Conservation (phyloP, 1,140 invertebrate species). For the Cyrtorhinus lividipennis region DNA sequence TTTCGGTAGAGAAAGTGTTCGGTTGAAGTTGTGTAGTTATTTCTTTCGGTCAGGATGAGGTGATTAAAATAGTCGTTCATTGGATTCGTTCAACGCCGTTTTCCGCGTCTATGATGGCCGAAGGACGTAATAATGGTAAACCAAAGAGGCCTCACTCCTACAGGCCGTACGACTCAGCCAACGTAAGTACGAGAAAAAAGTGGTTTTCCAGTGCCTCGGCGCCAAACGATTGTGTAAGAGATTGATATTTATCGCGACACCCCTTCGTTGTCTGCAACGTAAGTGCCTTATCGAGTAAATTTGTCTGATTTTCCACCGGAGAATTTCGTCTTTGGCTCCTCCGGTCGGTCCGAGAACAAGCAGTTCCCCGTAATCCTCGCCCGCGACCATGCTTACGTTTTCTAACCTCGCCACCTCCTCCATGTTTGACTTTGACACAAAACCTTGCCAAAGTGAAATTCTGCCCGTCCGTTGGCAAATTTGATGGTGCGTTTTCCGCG, state of each 20-base stretch:
- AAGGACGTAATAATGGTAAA: neutral
- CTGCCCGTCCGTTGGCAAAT: neutral
- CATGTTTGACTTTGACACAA: neutral
- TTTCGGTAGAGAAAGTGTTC: neutral
- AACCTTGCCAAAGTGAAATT: no score
- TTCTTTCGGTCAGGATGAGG: neutral
- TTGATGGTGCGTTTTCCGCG: neutral
- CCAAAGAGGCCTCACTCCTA: neutral
- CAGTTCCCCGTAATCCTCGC: neutral
- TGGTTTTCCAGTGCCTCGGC: neutral
- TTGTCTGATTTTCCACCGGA: no score
- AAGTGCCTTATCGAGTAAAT: no score
- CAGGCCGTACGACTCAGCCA: neutral
- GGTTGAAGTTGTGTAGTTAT: neutral
- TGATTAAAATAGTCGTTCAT: neutral
- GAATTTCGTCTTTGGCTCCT: neutral
- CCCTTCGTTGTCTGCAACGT: neutral
- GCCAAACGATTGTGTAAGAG: neutral
- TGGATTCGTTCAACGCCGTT: neutral
- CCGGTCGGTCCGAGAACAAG: neutral
- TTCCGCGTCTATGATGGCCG: neutral
- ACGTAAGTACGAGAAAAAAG: neutral
- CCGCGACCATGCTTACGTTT: neutral
- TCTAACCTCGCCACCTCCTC: neutral
- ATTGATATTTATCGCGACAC: neutral